Percentiles rank a stretch among this genome's conserved stretches.
Conservation (phyloP, 2,888 invertebrate genomes). For the Periphyllus acericola region DNA sequence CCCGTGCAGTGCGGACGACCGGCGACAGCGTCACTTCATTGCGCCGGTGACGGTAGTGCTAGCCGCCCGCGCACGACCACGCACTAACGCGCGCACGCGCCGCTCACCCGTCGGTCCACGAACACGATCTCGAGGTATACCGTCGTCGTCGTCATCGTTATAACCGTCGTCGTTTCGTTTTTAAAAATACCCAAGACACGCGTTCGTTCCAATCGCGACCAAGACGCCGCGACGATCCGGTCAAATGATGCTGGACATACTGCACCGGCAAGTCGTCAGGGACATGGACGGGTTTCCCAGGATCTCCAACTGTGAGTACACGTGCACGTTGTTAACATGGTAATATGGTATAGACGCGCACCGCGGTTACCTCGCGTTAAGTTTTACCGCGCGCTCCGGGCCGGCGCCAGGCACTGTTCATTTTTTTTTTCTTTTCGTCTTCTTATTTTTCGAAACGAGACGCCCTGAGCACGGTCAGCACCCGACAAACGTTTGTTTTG, state of each 20-base stretch:
- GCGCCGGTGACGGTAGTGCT: too few species aligned
- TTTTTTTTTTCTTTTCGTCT: too few species aligned
- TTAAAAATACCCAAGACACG: too few species aligned
- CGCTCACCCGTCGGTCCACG: not conserved
- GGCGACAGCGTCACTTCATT: not conserved
- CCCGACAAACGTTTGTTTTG: too few species aligned
- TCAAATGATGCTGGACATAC: slow-evolving; percentile 60
- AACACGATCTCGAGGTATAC: not conserved
- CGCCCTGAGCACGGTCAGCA: too few species aligned
- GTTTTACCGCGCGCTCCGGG: too few species aligned
- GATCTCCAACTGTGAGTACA: slow-evolving; percentile 54
- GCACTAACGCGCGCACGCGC: not conserved
- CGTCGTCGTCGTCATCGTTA: not conserved
- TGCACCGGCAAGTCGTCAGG: slow-evolving; percentile 55
- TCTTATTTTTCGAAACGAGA: too few species aligned
- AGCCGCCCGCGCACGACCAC: not conserved
- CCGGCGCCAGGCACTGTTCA: too few species aligned
- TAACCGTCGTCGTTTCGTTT: not conserved
- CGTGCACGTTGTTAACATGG: not conserved
- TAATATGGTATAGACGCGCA: too few species aligned
- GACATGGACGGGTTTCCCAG: slow-evolving; percentile 60
- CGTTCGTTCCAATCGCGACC: not conserved
- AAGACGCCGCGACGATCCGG: not conserved
- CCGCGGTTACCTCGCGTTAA: too few species aligned
- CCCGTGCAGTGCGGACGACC: not conserved